Percentiles rank a stretch among this genome's conserved stretches.
These are phyloP conservation scores for Buathra laborator DNA, from an alignment of 2,888 invertebrate genomes.

Conservation along the genomic window DNA sequence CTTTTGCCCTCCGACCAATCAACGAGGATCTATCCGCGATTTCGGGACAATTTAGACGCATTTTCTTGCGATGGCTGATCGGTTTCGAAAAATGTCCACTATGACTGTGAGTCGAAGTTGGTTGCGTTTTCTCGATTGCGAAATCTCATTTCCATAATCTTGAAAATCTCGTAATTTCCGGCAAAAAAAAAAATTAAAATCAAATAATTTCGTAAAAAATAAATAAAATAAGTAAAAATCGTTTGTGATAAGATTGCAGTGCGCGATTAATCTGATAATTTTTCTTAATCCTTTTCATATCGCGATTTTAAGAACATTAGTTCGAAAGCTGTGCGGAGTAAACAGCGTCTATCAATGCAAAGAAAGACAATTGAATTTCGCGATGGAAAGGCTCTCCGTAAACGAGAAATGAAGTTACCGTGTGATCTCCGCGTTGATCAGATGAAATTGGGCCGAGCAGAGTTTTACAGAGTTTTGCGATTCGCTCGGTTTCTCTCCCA, in stretches of 20 bases:
- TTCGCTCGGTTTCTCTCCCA: slow-evolving; percentile 60
- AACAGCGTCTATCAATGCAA: background rate
- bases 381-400: background rate
- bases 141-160: no score
- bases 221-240: no score
- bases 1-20: slow-evolving; percentile 45
- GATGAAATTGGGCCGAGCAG: slow-evolving; percentile 71
- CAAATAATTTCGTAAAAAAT: no score
- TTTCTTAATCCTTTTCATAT: background rate
- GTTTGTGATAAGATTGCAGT: no score
- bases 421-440: slow-evolving; percentile 76
- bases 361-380: slow-evolving; percentile 1
- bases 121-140: no score
- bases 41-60: slow-evolving; percentile 1
- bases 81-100: background rate
- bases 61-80: background rate
- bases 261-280: background rate
- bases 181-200: no score
- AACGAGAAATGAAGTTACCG: slow-evolving; percentile 71
- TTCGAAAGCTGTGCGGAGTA: background rate
- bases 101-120: background rate
- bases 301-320: background rate
- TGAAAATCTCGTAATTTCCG: no score
- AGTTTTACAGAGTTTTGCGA: slow-evolving; percentile 66
- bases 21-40: slow-evolving; percentile 23